Evolutionary conservation across 2,888 invertebrate genomes (phyloP).

Genomic region (Hyalella azteca): DNA sequence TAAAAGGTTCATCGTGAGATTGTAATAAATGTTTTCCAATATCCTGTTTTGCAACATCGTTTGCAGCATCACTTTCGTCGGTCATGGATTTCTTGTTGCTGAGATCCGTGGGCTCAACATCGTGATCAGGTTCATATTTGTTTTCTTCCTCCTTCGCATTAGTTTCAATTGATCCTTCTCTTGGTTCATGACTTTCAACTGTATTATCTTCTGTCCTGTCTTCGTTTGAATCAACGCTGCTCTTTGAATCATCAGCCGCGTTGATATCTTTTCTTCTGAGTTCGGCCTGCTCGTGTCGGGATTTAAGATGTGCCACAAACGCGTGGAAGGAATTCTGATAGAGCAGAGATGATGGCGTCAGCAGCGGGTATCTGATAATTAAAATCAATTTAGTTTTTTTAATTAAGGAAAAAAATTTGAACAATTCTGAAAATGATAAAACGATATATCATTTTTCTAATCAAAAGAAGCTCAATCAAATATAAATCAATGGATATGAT

Average conservation of each 20-base stretch:
- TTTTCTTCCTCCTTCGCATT: background rate
- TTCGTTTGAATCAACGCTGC: background rate
- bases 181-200: background rate
- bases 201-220: too few relatives aligned
- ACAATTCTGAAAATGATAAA: too few relatives aligned
- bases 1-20: background rate
- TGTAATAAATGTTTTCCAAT: background rate
- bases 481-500: too few relatives aligned
- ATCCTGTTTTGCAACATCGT: background rate
- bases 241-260: background rate
- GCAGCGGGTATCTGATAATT: conserved; percentile 47
- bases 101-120: background rate
- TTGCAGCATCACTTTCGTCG: background rate
- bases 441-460: too few relatives aligned
- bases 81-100: conserved; percentile 1
- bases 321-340: conserved; percentile 54
- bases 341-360: conserved; percentile 47
- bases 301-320: conserved; percentile 38
- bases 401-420: background rate
- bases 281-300: background rate
- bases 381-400: background rate
- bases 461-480: too few relatives aligned
- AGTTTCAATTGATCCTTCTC: background rate
- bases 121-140: background rate
- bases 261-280: too few relatives aligned